phyloP scores from a whole-genome alignment of 2,113 vertebrate genomes.

The Oceanites oceanicus region DNA sequence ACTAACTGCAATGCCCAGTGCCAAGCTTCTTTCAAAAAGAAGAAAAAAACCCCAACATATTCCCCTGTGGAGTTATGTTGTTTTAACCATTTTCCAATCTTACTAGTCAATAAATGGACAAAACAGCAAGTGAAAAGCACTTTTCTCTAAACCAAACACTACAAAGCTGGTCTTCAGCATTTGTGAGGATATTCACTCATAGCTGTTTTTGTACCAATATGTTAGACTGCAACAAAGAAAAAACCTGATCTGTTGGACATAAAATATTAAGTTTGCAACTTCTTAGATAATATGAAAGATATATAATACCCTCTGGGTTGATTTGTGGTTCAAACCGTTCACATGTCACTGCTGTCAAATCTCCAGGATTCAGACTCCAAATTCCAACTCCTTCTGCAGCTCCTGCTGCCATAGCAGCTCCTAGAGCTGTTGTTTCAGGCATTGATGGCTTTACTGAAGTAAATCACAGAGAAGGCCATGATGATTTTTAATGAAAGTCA shows the following conservation, averaged over 20 bases:
- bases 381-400: conserved; percentile 91
- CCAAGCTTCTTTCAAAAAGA: not conserved
- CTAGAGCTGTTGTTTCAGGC: conserved; percentile 93
- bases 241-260: accelerated
- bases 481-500: not conserved
- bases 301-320: conserved; percentile 90
- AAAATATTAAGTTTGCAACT: not conserved
- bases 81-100: not conserved
- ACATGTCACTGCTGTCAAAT: conserved; percentile 81
- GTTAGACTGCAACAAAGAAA: not conserved
- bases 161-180: not conserved
- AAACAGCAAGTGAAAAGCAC: not conserved
- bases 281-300: not conserved
- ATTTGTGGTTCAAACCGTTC: conserved; percentile 92
- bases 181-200: not conserved
- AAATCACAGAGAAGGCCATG: not conserved
- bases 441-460: conserved; percentile 89
- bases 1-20: not conserved
- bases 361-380: conserved; percentile 85
- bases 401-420: conserved; percentile 95
- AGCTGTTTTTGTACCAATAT: not conserved
- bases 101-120: not conserved
- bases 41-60: not conserved
- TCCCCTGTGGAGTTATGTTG: not conserved
- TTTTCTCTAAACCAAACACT: not conserved